A percentile compares a stretch with the other conserved stretches of the same genome.
Evolutionary conservation across 2,888 invertebrate species (phyloP).

Genomic region (Tipula confusa): DNA sequence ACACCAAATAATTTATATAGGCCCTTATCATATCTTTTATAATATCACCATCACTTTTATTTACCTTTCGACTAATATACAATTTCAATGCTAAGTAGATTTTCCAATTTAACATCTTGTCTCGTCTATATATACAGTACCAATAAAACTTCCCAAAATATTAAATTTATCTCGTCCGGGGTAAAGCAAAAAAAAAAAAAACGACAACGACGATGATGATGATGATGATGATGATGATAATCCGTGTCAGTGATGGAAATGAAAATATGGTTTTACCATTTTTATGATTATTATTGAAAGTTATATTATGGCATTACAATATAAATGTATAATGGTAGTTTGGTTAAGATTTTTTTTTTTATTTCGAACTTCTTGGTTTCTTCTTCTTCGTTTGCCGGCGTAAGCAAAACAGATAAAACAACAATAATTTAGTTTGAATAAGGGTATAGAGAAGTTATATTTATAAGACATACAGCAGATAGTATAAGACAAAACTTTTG

Average conservation of each 20-base stretch:
- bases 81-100: background rate
- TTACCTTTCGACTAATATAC: too few relatives aligned
- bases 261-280: background rate
- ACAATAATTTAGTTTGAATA: background rate
- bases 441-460: background rate
- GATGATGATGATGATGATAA: background rate
- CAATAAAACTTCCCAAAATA: background rate
- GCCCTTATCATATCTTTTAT: too few relatives aligned
- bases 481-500: background rate
- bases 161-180: background rate
- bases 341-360: background rate
- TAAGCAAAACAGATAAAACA: background rate
- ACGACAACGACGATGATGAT: background rate
- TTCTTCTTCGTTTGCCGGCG: background rate
- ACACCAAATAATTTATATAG: too few relatives aligned
- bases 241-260: conserved; percentile 12
- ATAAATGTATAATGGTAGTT: conserved; percentile 3
- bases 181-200: background rate
- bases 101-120: background rate
- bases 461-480: background rate
- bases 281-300: conserved; percentile 16
- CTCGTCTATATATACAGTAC: background rate
- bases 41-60: too few relatives aligned
- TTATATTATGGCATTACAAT: conserved; percentile 20
- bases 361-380: background rate